Evolutionary conservation across 2,888 invertebrate species (phyloP).

Genomic region (Dioctria rufipes): DNA sequence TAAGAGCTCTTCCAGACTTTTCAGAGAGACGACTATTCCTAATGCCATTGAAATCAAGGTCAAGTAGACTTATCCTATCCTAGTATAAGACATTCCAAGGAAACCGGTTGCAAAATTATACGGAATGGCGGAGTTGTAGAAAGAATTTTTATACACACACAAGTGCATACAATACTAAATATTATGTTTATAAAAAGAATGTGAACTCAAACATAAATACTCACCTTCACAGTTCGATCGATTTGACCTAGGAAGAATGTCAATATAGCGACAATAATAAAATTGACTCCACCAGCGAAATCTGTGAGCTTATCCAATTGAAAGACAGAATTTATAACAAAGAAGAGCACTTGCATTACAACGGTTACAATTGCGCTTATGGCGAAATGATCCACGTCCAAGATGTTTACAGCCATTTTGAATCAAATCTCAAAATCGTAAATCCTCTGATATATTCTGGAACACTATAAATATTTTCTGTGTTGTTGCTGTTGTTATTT

Average conservation of each 20-base stretch:
- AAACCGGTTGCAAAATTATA: constrained; percentile 15
- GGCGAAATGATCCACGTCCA: constrained; percentile 88
- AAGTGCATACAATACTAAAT: neutral
- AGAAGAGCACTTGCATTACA: constrained; percentile 89
- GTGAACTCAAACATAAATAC: constrained; percentile 56
- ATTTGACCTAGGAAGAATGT: constrained; percentile 90
- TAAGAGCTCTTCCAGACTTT: constrained; percentile 16
- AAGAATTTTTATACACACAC: neutral
- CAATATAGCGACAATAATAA: constrained; percentile 88
- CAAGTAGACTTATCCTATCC: constrained; percentile 21
- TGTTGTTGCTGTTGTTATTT: neutral
- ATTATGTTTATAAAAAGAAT: neutral
- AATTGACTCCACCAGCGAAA: constrained; percentile 94
- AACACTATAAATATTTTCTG: neutral
- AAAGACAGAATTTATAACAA: constrained; percentile 87
- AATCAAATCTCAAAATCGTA: constrained; percentile 20
- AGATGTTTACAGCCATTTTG: constrained; percentile 72
- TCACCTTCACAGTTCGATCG: constrained; percentile 77
- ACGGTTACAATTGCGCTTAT: constrained; percentile 89
- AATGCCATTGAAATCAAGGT: constrained; percentile 47
- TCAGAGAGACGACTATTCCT: constrained; percentile 19
- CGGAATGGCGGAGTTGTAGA: neutral
- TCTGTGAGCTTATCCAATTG: constrained; percentile 94
- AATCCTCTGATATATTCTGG: neutral
- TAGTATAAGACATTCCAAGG: constrained; percentile 16